Evolutionary conservation across 1,140 invertebrate genomes (phyloP).

Genomic region (Phortica variegata): DNA sequence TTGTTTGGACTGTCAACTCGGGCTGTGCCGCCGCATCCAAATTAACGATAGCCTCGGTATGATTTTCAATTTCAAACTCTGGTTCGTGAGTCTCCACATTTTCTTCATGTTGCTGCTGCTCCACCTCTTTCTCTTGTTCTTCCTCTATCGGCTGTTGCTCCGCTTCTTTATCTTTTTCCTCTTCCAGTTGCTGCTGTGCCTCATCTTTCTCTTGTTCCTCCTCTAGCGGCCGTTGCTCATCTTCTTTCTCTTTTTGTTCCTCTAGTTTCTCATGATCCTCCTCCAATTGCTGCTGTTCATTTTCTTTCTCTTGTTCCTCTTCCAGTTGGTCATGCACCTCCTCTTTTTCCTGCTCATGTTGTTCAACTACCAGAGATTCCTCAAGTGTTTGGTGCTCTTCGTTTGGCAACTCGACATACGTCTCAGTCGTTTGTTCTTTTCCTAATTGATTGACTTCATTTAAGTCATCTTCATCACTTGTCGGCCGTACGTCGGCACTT

Average conservation of each 20-base stretch:
- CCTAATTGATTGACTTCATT: constrained; percentile 53
- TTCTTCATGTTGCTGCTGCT: constrained; percentile 7
- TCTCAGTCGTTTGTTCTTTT: constrained; percentile 16
- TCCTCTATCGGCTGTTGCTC: constrained; percentile 12
- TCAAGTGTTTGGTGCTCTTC: background rate
- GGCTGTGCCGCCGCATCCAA: constrained; percentile 44
- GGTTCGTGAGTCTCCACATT: background rate
- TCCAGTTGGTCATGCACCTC: constrained; percentile 13
- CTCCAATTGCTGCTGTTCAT: constrained; percentile 9
- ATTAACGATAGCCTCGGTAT: constrained; percentile 16
- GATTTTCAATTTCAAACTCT: constrained; percentile 9
- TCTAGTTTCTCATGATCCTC: constrained; percentile 22
- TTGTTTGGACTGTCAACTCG: constrained; percentile 51
- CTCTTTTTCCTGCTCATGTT: background rate
- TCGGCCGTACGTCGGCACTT: constrained; percentile 43
- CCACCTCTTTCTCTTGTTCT: constrained; percentile 8
- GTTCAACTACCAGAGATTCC: background rate
- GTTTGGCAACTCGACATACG: too few relatives aligned
- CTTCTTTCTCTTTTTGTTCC: constrained; percentile 18
- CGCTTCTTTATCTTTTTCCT: background rate
- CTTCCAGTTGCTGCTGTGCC: background rate
- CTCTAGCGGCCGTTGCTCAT: constrained; percentile 15
- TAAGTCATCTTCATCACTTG: constrained; percentile 52
- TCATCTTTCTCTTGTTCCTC: background rate
- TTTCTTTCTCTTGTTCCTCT: constrained; percentile 4